A percentile compares a stretch with the other conserved stretches of the same genome.
phyloP scores from a whole-genome alignment of 1,140 invertebrate species.

The Heliconius melpomene region DNA sequence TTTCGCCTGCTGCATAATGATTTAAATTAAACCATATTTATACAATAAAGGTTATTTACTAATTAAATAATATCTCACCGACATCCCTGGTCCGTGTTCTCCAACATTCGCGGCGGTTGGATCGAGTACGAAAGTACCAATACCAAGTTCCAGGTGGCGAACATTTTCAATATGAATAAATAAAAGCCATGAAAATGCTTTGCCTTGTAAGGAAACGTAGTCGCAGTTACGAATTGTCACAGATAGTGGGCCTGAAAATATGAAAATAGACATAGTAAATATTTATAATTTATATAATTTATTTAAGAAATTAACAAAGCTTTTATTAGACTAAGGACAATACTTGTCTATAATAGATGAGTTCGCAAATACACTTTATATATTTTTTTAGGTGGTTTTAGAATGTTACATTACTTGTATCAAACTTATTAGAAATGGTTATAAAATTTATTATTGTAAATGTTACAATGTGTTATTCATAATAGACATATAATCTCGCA shows the following conservation, averaged over 20 bases:
- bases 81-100: constrained; percentile 72
- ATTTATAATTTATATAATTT: background rate
- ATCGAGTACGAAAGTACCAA: constrained; percentile 84
- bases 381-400: no score
- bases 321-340: background rate
- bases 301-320: background rate
- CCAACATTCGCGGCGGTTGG: constrained; percentile 72
- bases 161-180: constrained; percentile 83
- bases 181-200: constrained; percentile 84
- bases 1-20: background rate
- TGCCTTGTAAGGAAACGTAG: constrained; percentile 82
- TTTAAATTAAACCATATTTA: background rate
- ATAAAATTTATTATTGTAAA: no score
- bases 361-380: no score
- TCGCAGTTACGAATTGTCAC: constrained; percentile 81
- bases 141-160: constrained; percentile 78
- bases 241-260: constrained; percentile 82
- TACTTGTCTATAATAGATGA: no score
- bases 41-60: background rate
- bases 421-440: no score
- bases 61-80: constrained; percentile 51
- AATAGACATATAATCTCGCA: no score
- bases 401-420: no score
- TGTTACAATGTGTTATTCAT: no score
- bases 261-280: background rate